Base-by-base conservation (phyloP, 2,797 vertebrate genomes). In the Rhodeus uyekii region DNA sequence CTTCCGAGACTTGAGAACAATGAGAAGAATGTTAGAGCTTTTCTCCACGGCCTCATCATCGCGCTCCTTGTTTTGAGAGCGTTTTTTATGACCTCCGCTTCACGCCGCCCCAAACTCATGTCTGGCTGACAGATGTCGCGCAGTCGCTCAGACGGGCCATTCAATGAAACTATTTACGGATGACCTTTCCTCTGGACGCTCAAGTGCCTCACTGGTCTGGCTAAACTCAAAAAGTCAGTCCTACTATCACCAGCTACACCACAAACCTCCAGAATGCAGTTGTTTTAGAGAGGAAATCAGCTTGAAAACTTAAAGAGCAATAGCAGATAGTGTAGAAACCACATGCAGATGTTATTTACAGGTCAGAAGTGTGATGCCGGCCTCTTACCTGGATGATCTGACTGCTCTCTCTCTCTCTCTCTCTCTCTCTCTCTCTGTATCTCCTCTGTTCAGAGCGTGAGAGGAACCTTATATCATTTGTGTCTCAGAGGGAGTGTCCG, bases 1-100 rank as follows among this genome's bases (percentile, higher is more conserved):
- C 92, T 93, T 93, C 92, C 91, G 87, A 90, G 91, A 89, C 90
- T 92, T 85, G 89, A 91, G 93, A 94, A 95, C 94, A 95, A 94
- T 94, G 93, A 94, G 90, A 93, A 93, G 93, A 95, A 95, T 94
- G 93, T 93, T 87, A 84, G 87, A 92, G 90, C 89, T 58, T 76
- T 81, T 85, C 67, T 85, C 74, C 77, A 69, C 36, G 78, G 78
- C 90, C 90, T 88, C 83, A 78, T 86, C 87, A 86, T 88, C 85
- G 80, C 58, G 78, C 87, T 89, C 86, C 90, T 87, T 92, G 89
- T 91, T 86, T 68, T 80, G 69, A 90, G 53, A 91, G 90, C 89
- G 72, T 13, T 90, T 93, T 93, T 93, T 92, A 92, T 91, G 91
- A 92, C 91, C 89, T 88, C 87, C 83, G 68, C 87, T 76, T 55